Evolutionary conservation across 1,140 invertebrate genomes (phyloP).

Genomic region (Pseudomyrmex sp.): DNA sequence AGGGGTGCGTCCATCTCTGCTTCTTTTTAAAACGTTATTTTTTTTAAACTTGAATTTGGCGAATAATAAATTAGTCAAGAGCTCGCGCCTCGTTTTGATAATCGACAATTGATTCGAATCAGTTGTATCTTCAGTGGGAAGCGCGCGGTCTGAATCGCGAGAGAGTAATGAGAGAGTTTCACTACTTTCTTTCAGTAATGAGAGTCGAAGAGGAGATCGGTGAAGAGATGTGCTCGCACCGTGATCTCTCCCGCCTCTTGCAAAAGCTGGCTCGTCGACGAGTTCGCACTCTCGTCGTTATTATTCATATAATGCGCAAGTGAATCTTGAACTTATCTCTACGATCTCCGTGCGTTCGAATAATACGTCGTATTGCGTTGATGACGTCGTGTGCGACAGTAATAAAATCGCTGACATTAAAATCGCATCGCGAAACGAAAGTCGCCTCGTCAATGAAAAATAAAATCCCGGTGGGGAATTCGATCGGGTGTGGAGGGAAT

Average conservation of each 20-base stretch:
- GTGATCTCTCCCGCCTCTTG: background rate
- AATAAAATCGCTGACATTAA: conserved; percentile 26
- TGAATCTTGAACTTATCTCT: background rate
- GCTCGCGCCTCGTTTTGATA: background rate
- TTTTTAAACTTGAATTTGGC: no score
- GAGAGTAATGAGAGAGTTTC: conserved; percentile 18
- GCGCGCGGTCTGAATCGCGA: background rate
- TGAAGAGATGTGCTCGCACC: background rate
- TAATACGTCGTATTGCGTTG: background rate
- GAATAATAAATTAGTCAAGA: background rate
- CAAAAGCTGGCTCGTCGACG: background rate
- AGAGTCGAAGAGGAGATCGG: background rate
- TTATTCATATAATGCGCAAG: background rate
- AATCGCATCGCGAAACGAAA: conserved; percentile 12
- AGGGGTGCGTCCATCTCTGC: no score
- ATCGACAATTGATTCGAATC: background rate
- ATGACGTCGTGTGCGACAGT: background rate
- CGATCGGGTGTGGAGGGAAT: conserved; percentile 10
- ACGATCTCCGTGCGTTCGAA: background rate
- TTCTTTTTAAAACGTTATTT: no score
- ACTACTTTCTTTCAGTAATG: conserved; percentile 46
- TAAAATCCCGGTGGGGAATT: conserved; percentile 17
- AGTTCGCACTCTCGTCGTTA: background rate
- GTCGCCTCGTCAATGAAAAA: conserved; percentile 18
- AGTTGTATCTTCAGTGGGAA: background rate